Base-by-base conservation (phyloP, 2,113 vertebrate genomes). In the Eira barbara region DNA sequence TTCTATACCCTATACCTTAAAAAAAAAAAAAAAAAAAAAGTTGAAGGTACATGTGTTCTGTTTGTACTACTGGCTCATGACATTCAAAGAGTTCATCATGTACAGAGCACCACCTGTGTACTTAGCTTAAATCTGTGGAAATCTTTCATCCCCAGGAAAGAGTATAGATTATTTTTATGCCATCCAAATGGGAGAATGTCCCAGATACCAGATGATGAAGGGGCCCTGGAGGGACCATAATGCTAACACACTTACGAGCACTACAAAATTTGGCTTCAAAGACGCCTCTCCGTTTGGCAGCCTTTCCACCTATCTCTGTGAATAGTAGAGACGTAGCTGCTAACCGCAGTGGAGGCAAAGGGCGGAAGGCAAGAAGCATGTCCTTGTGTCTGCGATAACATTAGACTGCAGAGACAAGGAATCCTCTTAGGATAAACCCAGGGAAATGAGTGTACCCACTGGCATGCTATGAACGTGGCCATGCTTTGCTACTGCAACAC, bases 101-200 rank as follows among this genome's bases (percentile, higher is more conserved):
- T 13, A 82, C 57, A 80, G 14, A 55, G 67, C 73, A 89, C 61
- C 94, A 88, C 92, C 83, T 81, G 86, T 95, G 91, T 71, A 49
- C 90, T 94, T 29, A 89, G 87, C 87, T 97, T 83, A 95, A 96
- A 91, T 86, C 76, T 92, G 52, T 9, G 21, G 84, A 91, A 76
- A 84, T 79, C 76, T 61, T 80, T 88, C 83, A 78, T 88, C 91
- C 88, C 71, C 83, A 73, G 49, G 87, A 92, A 93, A 94, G 80
- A 96, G 39, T 45, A 36, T 61, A 45, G 88, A 97, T 91, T 94
- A 92, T 95, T 97, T 97, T 93, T 94, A 92, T 95, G 95, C 91
- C 92, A 95, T 90, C 91, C 91, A 94, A 98, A 96, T 94, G 81
- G 81, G 92, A 97, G 84, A 92, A 57, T 94, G 96, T 94, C 88